phyloP scores from a whole-genome alignment of 1,140 invertebrate species.

The Carposina sasakii region DNA sequence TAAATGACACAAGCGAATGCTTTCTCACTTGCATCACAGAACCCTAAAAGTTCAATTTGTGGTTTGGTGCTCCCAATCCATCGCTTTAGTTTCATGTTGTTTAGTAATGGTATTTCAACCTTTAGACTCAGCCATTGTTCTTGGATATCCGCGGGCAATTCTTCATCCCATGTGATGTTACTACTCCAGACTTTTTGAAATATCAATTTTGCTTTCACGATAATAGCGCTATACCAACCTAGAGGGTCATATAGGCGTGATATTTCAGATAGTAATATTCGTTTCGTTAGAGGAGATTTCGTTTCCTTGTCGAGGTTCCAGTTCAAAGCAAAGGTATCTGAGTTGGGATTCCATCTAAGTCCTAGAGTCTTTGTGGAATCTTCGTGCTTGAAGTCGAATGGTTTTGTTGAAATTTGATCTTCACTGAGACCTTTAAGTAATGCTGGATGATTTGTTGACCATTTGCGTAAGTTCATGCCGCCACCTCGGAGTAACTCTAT shows the following conservation, averaged over 20 bases:
- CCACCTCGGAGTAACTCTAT: constrained; percentile 25
- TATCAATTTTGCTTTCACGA: constrained; percentile 47
- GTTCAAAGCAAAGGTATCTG: constrained; percentile 26
- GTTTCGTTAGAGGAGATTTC: constrained; percentile 23
- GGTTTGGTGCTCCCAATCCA: constrained; percentile 14
- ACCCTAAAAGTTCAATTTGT: constrained; percentile 31
- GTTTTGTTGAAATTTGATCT: constrained; percentile 13
- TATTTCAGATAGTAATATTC: constrained; percentile 37
- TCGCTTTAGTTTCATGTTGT: no score
- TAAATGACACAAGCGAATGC: constrained; percentile 33
- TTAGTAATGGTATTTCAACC: no score
- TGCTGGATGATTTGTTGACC: constrained; percentile 25
- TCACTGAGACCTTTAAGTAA: constrained; percentile 16
- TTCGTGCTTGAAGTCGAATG: constrained; percentile 22
- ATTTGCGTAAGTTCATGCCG: constrained; percentile 35
- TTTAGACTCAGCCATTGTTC: no score
- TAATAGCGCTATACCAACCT: constrained; percentile 43
- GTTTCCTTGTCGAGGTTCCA: constrained; percentile 8
- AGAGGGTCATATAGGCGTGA: constrained; percentile 43
- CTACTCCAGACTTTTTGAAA: constrained; percentile 46
- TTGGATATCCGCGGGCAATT: no score
- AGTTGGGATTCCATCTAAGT: constrained; percentile 28
- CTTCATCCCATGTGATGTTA: constrained; percentile 42
- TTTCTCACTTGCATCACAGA: constrained; percentile 38
- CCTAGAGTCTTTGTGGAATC: constrained; percentile 31